phyloP scores from a whole-genome alignment of 2,797 vertebrate species.

The Phalanger gymnotis region DNA sequence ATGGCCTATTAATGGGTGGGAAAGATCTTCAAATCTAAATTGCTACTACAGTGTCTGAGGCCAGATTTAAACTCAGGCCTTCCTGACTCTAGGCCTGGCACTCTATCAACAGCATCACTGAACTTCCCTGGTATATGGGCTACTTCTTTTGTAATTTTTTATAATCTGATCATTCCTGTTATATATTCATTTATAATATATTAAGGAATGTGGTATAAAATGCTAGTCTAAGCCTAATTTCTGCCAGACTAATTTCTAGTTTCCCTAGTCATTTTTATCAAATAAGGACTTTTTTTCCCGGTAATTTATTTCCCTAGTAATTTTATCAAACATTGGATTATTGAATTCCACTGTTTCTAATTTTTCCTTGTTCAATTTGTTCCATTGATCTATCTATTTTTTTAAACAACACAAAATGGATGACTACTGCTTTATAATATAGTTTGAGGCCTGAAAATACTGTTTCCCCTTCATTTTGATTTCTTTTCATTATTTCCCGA shows the following conservation, averaged over 20 bases:
- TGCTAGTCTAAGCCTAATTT: neutral
- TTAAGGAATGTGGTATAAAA: neutral
- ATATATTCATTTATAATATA: neutral
- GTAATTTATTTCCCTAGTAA: neutral
- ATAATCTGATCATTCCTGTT: neutral
- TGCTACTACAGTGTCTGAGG: neutral
- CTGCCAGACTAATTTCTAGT: neutral
- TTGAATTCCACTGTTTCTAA: neutral
- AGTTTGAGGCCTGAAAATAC: neutral
- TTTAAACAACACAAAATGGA: neutral
- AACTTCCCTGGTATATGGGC: neutral
- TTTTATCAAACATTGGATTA: neutral
- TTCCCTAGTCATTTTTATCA: neutral
- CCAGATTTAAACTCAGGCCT: neutral
- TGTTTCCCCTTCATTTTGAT: neutral
- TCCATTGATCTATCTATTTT: neutral
- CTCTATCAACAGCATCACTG: neutral
- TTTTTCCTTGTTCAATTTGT: neutral
- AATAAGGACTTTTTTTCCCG: neutral
- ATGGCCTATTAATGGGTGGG: too few species aligned
- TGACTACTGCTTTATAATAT: too few species aligned
- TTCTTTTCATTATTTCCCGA: neutral
- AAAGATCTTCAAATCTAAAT: too few species aligned
- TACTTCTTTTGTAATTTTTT: neutral
- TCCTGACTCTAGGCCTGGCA: neutral